Evolutionary conservation across 2,888 invertebrate species (phyloP).

Genomic region (Xestia ashworthii): DNA sequence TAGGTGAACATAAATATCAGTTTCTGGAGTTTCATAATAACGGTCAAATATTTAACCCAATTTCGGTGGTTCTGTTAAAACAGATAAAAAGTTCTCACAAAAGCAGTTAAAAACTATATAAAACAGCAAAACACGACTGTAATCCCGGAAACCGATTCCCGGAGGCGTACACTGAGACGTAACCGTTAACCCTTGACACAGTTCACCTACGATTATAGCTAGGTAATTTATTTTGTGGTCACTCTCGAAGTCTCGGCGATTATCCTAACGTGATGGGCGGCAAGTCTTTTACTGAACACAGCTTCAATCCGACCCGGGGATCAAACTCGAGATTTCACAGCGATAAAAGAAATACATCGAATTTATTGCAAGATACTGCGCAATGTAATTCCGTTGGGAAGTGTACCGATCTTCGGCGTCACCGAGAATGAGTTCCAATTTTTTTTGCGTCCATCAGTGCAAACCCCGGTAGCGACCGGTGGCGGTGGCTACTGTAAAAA

Average conservation of each 20-base stretch:
- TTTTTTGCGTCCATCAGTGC: conserved; percentile 80
- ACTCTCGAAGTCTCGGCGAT: conserved; percentile 49
- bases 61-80: not conserved
- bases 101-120: conserved; percentile 43
- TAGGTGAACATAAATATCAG: conserved; percentile 4
- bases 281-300: conserved; percentile 50
- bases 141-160: conserved; percentile 50
- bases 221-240: conserved; percentile 63
- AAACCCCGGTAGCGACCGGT: conserved; percentile 79
- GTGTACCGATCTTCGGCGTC: conserved; percentile 58
- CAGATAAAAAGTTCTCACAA: not conserved
- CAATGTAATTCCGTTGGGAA: conserved; percentile 42
- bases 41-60: not conserved
- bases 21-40: conserved; percentile 11
- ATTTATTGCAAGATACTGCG: conserved; percentile 4
- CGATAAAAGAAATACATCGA: conserved; percentile 40
- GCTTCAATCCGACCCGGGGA: conserved; percentile 54
- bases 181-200: conserved; percentile 57
- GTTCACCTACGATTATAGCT: conserved; percentile 58
- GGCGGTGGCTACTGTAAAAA: conserved; percentile 76
- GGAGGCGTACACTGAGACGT: conserved; percentile 43
- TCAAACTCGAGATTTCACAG: conserved; percentile 43
- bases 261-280: conserved; percentile 59
- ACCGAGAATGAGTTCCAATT: conserved; percentile 71
- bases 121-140: conserved; percentile 35